Conservation (phyloP, 2,797 vertebrate genomes). For the Sternotherus odoratus region DNA sequence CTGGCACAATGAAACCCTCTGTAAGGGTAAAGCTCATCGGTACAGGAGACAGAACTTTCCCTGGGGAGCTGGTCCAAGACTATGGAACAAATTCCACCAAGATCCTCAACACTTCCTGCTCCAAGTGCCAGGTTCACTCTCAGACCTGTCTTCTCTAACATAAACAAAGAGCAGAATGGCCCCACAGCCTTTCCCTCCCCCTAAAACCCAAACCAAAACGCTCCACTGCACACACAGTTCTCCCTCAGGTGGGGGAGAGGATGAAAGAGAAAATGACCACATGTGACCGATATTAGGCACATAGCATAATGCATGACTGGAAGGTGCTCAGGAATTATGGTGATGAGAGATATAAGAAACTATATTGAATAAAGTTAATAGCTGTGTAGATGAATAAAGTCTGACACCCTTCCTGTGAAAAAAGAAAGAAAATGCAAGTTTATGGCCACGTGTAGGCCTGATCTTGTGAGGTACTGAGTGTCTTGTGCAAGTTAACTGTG, state of each 20-base stretch:
- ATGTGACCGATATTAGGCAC: not conserved
- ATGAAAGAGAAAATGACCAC: not conserved
- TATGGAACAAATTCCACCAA: not conserved
- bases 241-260: not conserved
- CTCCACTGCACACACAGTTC: not conserved
- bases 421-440: not conserved
- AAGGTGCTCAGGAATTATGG: not conserved
- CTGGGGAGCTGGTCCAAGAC: not conserved
- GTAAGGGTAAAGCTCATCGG: not conserved
- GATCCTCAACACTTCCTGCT: not conserved
- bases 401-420: not conserved
- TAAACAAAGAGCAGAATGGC: accelerated
- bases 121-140: not conserved
- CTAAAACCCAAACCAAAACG: accelerated
- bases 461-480: accelerated
- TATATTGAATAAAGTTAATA: accelerated
- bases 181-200: not conserved
- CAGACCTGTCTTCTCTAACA: not conserved
- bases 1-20: accelerated
- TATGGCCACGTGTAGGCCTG: not conserved
- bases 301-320: not conserved
- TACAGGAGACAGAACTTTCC: accelerated
- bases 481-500: accelerated
- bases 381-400: not conserved
- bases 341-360: accelerated